These are phyloP conservation scores for Eurystomus glaucurus DNA, from an alignment of 2,797 vertebrate genomes.

Conservation along the genomic window DNA sequence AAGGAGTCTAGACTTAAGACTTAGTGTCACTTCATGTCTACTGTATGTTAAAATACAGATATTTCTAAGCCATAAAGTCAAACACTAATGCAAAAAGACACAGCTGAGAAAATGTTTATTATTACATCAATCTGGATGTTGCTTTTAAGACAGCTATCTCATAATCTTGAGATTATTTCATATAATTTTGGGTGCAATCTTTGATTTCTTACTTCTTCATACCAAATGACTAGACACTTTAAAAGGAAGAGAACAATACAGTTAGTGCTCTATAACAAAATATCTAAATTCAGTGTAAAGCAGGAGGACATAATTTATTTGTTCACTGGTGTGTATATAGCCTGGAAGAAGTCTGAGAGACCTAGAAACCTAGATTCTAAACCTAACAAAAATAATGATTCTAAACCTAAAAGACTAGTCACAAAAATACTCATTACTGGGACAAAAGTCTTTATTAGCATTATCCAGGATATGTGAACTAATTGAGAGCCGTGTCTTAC, in stretches of 20 bases:
- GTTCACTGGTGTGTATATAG: background rate
- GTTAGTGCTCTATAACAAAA: background rate
- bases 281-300: background rate
- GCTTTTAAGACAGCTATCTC: background rate
- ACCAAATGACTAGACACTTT: background rate
- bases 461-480: background rate
- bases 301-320: background rate
- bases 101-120: background rate
- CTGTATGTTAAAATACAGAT: background rate
- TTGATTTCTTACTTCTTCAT: background rate
- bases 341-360: background rate
- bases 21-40: background rate
- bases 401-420: background rate
- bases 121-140: background rate
- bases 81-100: background rate
- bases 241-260: background rate
- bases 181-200: background rate
- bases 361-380: background rate
- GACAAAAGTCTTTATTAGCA: background rate
- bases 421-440: background rate
- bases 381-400: background rate
- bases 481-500: background rate
- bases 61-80: background rate
- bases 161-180: background rate
- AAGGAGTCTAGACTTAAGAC: background rate